phyloP scores from a whole-genome alignment of 2,113 vertebrate genomes.

The Semicossyphus pulcher region DNA sequence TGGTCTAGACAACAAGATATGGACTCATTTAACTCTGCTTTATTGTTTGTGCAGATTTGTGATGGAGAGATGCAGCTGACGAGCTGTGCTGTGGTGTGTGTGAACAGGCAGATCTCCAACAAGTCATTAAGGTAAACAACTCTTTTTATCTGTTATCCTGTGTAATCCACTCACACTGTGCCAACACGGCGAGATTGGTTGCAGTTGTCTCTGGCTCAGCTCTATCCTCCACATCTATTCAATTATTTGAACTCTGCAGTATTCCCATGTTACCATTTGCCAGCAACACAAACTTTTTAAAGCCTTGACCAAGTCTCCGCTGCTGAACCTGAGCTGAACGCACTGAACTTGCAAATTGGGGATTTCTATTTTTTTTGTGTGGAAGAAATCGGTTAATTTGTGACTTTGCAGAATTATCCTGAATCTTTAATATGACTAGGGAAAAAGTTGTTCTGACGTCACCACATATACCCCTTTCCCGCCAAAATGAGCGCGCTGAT shows the following conservation, averaged over 20 bases:
- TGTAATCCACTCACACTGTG: not conserved
- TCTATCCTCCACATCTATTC: not conserved
- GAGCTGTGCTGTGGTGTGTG: not conserved
- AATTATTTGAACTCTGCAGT: not conserved
- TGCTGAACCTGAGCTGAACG: not conserved
- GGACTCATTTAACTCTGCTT: not conserved
- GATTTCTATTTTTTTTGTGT: no score
- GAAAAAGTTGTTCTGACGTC: not conserved
- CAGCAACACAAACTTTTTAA: not conserved
- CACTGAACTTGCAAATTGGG: not conserved
- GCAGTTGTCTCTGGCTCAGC: not conserved
- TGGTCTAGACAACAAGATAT: not conserved
- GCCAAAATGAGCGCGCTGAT: no score
- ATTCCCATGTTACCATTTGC: not conserved
- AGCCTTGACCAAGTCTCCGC: not conserved
- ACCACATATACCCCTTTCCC: no score
- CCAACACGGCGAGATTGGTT: not conserved
- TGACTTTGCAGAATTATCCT: not conserved
- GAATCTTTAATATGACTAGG: not conserved
- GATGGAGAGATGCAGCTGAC: slow-evolving; percentile 8
- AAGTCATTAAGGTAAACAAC: slow-evolving; percentile 9
- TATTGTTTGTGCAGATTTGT: slow-evolving; percentile 8
- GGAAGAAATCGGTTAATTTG: not conserved
- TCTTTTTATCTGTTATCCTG: not conserved
- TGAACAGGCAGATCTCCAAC: slow-evolving; percentile 1